phyloP scores from a whole-genome alignment of 2,888 invertebrate species.

The Melikaiella ostensackeni region DNA sequence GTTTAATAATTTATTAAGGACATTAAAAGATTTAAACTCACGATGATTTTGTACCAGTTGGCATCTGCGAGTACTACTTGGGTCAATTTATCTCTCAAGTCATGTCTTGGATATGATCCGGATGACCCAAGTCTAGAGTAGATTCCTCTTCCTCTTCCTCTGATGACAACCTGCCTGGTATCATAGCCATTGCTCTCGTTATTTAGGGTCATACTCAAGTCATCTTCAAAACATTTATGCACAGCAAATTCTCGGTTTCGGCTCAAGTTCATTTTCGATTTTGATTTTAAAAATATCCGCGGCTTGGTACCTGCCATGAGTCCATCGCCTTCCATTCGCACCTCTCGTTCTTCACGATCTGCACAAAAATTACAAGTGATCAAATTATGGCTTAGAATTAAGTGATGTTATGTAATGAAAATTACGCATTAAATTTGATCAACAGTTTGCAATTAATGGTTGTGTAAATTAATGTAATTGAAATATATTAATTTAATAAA shows the following conservation, averaged over 20 bases:
- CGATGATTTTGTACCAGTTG: conserved; percentile 86
- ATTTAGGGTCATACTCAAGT: conserved; percentile 63
- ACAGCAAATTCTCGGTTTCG: conserved; percentile 40
- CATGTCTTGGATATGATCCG: conserved; percentile 47
- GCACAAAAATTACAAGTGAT: not conserved
- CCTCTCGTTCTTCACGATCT: conserved; percentile 50
- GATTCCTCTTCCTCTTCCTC: conserved; percentile 57
- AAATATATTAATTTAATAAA: no score
- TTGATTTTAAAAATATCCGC: conserved; percentile 67
- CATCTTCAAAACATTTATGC: conserved; percentile 62
- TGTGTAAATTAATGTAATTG: no score
- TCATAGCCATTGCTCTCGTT: conserved; percentile 47
- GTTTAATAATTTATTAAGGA: not conserved
- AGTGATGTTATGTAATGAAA: no score
- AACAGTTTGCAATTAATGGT: no score
- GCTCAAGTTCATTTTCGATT: conserved; percentile 45
- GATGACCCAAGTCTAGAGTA: conserved; percentile 63
- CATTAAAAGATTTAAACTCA: conserved; percentile 66
- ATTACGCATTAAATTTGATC: no score
- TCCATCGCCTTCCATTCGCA: conserved; percentile 46
- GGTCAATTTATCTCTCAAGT: conserved; percentile 5
- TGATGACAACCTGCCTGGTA: conserved; percentile 55
- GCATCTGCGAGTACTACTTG: conserved; percentile 28
- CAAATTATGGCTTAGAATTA: no score
- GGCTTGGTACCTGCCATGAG: conserved; percentile 52